Base-by-base conservation (phyloP, 2,797 vertebrate genomes). In the Pampus argenteus region DNA sequence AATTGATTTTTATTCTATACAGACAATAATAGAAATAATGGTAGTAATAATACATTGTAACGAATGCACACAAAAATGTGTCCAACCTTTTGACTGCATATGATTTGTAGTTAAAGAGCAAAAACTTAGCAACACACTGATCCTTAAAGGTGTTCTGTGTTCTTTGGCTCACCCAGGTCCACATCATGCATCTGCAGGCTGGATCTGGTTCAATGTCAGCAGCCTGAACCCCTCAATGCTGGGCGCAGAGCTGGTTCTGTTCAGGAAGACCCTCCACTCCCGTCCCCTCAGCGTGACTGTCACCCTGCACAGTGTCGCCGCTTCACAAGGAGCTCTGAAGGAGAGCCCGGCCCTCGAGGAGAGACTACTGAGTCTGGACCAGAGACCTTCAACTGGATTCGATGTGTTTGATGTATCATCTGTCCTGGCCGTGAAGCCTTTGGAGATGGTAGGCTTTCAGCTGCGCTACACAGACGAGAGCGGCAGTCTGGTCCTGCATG, bases 191-290 rank as follows among this genome's bases (percentile, higher is more conserved):
- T 90, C 85, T 0, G 81, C 85, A 20, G 92, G 90, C 6, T 93
- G 91, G 93, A 91, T 94, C 66, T 95, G 92, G 91, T 94, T 95
- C 75, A 92, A 85, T 15, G 50, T 90, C 58, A 93, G 86, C 69
- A 79, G 76, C 59, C 59, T 91, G 57, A 89, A 84, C 64, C 85
- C 86, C 8, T 86, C 86, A 36, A 92, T 92, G 89, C 76, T 76
- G 44, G 82, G 70, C 2, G 86, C 91, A 8, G 93, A 95, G 81
- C 70, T 95, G 76, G 92, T 93, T 25, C 74, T 94, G 59, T 87
- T 91, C 72, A 89, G 92, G 55, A 94, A 90, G 59, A 86, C 84
- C 23, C 89, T 94, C 22, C 88, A 94, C 45, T 84, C 87, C n/a
- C 60, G 62, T 23, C 88, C 92, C 0, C 81, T 95, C 49, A 90